Base-by-base conservation (phyloP, 2,888 invertebrate genomes). In the Mylabris sibirica region DNA sequence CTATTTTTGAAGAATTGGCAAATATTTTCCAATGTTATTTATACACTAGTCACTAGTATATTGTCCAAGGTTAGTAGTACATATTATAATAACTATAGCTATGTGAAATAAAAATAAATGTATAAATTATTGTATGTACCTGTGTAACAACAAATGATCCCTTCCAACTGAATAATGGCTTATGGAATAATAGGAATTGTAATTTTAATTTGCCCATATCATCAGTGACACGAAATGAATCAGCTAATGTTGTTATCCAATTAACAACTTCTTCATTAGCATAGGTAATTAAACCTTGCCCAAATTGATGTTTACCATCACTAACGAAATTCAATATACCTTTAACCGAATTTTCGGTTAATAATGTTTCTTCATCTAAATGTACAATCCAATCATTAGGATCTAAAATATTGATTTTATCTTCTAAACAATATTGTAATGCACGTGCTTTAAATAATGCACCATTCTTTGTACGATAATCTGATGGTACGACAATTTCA, bases 311-410 rank as follows among this genome's bases (percentile, higher is more conserved):
- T 82, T 95, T 96, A 0, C 97, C 98, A 86, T 97, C 96, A 75
- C 93, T 87, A 24, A 97, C 96, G 88, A 98, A 98, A 84, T 98
- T 98, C 53, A 98, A 87, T 79, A 98, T 93, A 11, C 97, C 97
- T 65, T 92, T 88, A 63, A 97, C 91, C 59, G 95, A 93, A 84
- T 97, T 96, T 81, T 96, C 96, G 6, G 98, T 98, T 34, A 98
- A 86, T 65, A 98, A 86, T 0, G 98, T 98, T 84, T 98, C 98
- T 86, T 98, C 98, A 85, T 98, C 98, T 70, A 98, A 87, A 86
- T 98, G 98, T n/a, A 97, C 96, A 80, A 98, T 93, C 97, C 97
- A 98, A 83, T 98, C 97, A 74, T 90, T 92, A 80, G 96, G 96
- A 64, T 91, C 91, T 62, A 97, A 84, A 76, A 90, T 87, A 84